Base-by-base conservation (phyloP, 2,888 invertebrate species). In the Polyommatus icarus region DNA sequence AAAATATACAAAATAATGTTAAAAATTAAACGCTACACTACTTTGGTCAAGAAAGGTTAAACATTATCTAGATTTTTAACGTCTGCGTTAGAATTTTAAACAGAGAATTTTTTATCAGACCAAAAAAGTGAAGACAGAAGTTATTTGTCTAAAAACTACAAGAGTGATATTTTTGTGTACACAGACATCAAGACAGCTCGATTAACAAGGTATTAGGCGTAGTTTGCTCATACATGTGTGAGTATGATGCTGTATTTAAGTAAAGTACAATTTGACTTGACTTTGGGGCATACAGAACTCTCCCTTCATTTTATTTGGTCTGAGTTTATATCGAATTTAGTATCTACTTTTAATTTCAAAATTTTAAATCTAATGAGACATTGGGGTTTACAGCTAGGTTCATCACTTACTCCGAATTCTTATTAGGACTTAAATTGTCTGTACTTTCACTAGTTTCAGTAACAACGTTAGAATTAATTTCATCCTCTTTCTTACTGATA, bases 401-500 rank as follows among this genome's bases (percentile, higher is more conserved):
- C 20, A 6, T 73, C 77, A 80, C 80, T 88, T 84, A 93, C 86
- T 88, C 88, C 80, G 92, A 91, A 86, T 93, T 94, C 82, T 93
- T 94, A 85, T 93, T 93, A 78, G 93, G 92, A 87, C 91, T 92
- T 80, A 90, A 86, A 82, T 92, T 89, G 82, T 89, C 83, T 82
- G 86, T 78, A 85, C 85, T 87, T 78, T 85, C 86, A 32, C 79
- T 80, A n/a, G 84, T 85, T 81, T 84, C 87, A 54, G 83, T 83
- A 81, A 90, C 88, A 77, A 90, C 80, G 85, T 94, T 93, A 18
- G 90, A 93, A 87, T 93, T 93, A 59, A 92, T 93, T 86, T 92
- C 93, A 85, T 90, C 89, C 82, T 87, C 89, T 76, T 85, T 85
- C 79, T 85, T 77, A 71, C 71, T 50, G 24, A 67, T 67, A 5